A percentile compares a stretch with the other conserved stretches of the same genome.
Conservation (phyloP, 1,140 invertebrate genomes). For the Papilio polytes region DNA sequence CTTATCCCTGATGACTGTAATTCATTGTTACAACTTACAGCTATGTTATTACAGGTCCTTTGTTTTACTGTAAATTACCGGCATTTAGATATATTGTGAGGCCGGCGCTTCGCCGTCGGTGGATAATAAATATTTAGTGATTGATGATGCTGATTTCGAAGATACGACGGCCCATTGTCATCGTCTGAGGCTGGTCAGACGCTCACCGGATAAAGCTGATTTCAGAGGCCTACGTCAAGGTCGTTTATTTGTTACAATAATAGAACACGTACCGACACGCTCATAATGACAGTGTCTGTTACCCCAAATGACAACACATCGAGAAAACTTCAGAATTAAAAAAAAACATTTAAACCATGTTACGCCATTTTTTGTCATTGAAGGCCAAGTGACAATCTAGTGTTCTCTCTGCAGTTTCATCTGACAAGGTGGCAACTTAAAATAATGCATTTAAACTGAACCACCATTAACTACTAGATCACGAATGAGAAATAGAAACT, state of each 20-base stretch:
- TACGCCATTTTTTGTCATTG: slow-evolving; percentile 8
- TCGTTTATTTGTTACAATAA: slow-evolving; percentile 63
- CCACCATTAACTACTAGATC: neutral
- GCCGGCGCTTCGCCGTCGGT: slow-evolving; percentile 42
- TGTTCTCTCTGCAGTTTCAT: neutral
- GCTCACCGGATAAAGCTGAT: slow-evolving; percentile 55
- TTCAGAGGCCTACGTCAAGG: slow-evolving; percentile 61
- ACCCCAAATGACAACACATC: slow-evolving; percentile 30
- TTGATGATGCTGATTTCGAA: slow-evolving; percentile 51
- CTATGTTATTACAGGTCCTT: slow-evolving; percentile 44
- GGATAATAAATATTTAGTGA: slow-evolving; percentile 56
- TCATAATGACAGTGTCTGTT: slow-evolving; percentile 51
- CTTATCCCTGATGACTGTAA: slow-evolving; percentile 30
- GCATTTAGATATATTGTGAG: slow-evolving; percentile 49
- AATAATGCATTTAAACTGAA: neutral
- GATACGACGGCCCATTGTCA: slow-evolving; percentile 53
- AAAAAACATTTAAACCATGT: slow-evolving; percentile 11
- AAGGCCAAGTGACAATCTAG: slow-evolving; percentile 13
- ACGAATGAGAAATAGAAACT: neutral
- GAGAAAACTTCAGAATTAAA: slow-evolving; percentile 2
- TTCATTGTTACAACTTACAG: slow-evolving; percentile 38
- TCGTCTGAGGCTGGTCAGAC: slow-evolving; percentile 41
- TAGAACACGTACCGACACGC: slow-evolving; percentile 58
- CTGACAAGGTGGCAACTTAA: neutral
- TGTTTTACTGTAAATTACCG: slow-evolving; percentile 52